Evolutionary conservation across 2,888 invertebrate genomes (phyloP).

Genomic region (Tenthredo livida): DNA sequence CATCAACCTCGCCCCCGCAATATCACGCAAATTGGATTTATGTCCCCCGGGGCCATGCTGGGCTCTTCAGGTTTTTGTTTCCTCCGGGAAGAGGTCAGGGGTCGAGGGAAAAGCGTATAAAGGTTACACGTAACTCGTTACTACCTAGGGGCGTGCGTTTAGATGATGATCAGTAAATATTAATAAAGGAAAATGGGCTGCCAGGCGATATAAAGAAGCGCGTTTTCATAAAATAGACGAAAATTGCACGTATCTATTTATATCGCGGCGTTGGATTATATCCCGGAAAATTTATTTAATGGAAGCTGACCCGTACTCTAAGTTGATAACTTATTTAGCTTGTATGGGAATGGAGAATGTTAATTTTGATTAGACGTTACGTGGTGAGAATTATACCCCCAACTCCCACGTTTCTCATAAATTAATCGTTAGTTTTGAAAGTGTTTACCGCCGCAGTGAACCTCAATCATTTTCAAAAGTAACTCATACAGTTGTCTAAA

Average conservation of each 20-base stretch:
- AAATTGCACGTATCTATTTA: neutral
- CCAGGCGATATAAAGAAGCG: neutral
- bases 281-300: neutral
- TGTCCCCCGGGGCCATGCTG: neutral
- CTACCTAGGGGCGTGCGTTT: neutral
- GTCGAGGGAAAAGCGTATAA: conserved; percentile 7
- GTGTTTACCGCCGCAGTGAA: neutral
- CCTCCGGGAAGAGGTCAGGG: neutral
- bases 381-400: neutral
- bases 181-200: neutral
- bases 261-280: neutral
- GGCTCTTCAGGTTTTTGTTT: neutral
- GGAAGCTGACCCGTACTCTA: neutral
- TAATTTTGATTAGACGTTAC: neutral
- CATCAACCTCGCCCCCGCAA: conserved; percentile 15
- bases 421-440: neutral
- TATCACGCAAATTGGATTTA: conserved; percentile 38
- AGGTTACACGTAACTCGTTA: conserved; percentile 22
- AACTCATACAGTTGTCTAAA: neutral
- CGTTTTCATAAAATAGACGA: neutral
- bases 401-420: neutral
- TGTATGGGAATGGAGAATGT: neutral
- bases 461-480: neutral
- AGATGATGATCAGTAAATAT: conserved; percentile 18
- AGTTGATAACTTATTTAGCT: neutral